Percentiles rank a stretch among this genome's conserved stretches.
phyloP scores from a whole-genome alignment of 2,113 vertebrate genomes.

The Vimba vimba region DNA sequence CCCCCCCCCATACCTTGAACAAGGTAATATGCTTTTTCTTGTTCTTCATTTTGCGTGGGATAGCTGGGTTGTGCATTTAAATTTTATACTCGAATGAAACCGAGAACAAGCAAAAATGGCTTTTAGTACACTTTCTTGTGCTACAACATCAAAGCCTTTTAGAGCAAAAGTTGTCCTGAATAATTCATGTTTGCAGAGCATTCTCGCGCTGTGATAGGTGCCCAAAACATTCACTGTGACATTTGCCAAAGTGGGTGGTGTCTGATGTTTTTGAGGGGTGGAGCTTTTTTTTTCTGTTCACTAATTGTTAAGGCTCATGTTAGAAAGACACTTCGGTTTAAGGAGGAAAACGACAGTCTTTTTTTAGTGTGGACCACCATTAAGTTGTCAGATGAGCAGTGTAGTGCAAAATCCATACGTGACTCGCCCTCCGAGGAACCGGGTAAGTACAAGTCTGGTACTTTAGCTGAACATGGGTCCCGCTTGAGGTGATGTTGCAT shows the following conservation, averaged over 20 bases:
- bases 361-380: constrained; percentile 18
- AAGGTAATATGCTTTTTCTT: constrained; percentile 5
- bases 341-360: constrained; percentile 40
- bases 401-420: constrained; percentile 71
- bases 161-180: constrained; percentile 79
- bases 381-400: constrained; percentile 65
- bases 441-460: constrained; percentile 75
- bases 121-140: constrained; percentile 51
- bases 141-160: constrained; percentile 78
- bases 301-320: constrained; percentile 66
- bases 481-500: constrained; percentile 44
- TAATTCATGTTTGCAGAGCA: constrained; percentile 84
- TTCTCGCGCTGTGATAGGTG: constrained; percentile 75
- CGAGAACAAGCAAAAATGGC: constrained; percentile 41
- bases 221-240: constrained; percentile 75
- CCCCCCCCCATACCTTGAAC: background rate
- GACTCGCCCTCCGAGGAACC: constrained; percentile 68
- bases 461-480: constrained; percentile 5
- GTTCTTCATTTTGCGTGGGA: background rate
- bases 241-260: constrained; percentile 61
- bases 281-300: constrained; percentile 48
- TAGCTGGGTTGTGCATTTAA: constrained; percentile 26
- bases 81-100: constrained; percentile 29
- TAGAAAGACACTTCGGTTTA: constrained; percentile 67
- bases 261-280: constrained; percentile 52